Evolutionary conservation across 1,140 invertebrate species (phyloP).

Genomic region (Eulimnadia texana): DNA sequence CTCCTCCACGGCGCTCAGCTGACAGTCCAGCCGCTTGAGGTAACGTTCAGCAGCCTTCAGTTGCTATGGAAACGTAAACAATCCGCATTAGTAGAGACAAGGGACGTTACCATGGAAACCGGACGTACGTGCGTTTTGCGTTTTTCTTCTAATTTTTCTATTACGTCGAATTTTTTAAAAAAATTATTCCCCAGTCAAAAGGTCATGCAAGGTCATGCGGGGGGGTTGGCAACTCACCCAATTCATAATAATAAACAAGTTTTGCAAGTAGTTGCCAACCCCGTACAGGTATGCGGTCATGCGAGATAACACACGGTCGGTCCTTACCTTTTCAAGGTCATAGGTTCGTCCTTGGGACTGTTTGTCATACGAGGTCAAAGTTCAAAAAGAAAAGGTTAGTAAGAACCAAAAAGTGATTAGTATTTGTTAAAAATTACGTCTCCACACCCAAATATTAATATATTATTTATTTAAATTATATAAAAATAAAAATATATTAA

Average conservation of each 20-base stretch:
- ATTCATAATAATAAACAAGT: no score
- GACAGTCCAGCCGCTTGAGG: slow-evolving; percentile 37
- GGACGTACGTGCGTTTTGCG: neutral
- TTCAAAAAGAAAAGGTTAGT: neutral
- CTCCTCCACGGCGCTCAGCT: slow-evolving; percentile 37
- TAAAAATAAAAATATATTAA: no score
- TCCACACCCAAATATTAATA: no score
- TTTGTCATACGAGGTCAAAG: slow-evolving; percentile 12
- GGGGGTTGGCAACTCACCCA: no score
- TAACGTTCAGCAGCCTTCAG: slow-evolving; percentile 35
- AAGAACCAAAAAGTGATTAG: no score
- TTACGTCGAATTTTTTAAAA: no score
- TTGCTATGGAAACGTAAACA: slow-evolving; percentile 28
- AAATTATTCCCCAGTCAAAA: no score
- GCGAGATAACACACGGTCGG: neutral
- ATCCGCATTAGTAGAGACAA: neutral
- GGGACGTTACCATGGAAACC: neutral
- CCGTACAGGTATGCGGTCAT: slow-evolving; percentile 7
- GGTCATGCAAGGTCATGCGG: no score
- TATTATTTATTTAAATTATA: no score
- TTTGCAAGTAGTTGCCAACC: neutral
- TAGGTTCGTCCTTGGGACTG: slow-evolving; percentile 28
- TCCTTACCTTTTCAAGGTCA: slow-evolving; percentile 27
- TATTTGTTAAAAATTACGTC: no score
- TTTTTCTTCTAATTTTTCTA: no score